Evolutionary conservation across 2,888 invertebrate genomes (phyloP).

Genomic region (Steinernema hermaphroditum): DNA sequence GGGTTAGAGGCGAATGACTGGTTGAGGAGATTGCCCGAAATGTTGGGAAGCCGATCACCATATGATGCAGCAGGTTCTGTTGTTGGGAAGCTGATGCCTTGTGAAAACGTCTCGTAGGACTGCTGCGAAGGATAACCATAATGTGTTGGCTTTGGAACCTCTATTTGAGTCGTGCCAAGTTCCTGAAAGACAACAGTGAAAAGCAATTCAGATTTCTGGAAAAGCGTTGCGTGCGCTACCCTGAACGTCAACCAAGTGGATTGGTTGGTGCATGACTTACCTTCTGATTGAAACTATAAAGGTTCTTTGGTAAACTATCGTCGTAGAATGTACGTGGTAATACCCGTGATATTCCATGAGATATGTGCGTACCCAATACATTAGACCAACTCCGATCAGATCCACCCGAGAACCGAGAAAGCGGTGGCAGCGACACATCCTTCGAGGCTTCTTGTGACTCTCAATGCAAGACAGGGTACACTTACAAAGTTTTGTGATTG

Average conservation of each 20-base stretch:
- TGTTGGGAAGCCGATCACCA: constrained; percentile 14
- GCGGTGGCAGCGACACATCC: constrained; percentile 15
- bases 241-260: too few relatives aligned
- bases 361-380: constrained; percentile 9
- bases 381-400: constrained; percentile 5
- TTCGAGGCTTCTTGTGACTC: not conserved
- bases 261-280: too few relatives aligned
- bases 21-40: not conserved
- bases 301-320: constrained; percentile 3
- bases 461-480: not conserved
- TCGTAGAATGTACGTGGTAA: constrained; percentile 1
- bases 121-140: not conserved
- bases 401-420: constrained; percentile 8
- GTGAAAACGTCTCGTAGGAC: not conserved
- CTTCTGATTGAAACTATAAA: constrained; percentile 22
- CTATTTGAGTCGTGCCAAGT: not conserved
- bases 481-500: constrained; percentile 8
- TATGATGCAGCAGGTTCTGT: not conserved
- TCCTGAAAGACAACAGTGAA: not conserved
- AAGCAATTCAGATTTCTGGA: not conserved
- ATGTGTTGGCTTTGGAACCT: not conserved
- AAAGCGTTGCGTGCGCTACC: too few relatives aligned
- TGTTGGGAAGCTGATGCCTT: not conserved
- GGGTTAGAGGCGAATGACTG: constrained; percentile 6
- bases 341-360: constrained; percentile 14